Percentiles rank a stretch among this genome's conserved stretches.
Evolutionary conservation across 2,797 vertebrate species (phyloP).

Genomic region (Eutrigla gurnardus): DNA sequence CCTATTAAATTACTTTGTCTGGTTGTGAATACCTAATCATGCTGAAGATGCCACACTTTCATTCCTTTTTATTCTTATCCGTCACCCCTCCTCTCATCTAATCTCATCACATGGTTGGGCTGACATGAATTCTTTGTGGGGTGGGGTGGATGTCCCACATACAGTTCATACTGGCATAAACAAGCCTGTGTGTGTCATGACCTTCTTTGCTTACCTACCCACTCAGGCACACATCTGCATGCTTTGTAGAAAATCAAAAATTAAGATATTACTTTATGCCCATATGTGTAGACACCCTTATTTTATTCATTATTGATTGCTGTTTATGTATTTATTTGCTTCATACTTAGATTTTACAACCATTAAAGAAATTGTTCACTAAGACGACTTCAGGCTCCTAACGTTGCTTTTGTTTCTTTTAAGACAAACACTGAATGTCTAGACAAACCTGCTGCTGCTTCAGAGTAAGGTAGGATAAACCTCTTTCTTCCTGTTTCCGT

Average conservation of each 20-base stretch:
- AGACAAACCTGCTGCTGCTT: slow-evolving; percentile 15
- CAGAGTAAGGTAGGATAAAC: slow-evolving; percentile 61
- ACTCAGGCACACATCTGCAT: neutral
- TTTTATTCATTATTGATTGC: neutral
- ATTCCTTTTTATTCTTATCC: slow-evolving; percentile 46
- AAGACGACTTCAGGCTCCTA: neutral
- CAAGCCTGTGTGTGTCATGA: slow-evolving; percentile 18
- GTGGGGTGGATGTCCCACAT: slow-evolving; percentile 22
- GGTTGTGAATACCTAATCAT: slow-evolving; percentile 74
- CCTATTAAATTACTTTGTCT: slow-evolving; percentile 73
- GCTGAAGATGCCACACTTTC: slow-evolving; percentile 57
- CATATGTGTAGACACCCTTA: neutral
- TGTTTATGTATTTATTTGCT: neutral
- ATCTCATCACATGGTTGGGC: slow-evolving; percentile 1
- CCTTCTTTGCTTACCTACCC: slow-evolving; percentile 15
- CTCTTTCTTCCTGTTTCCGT: slow-evolving; percentile 10
- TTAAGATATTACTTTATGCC: slow-evolving; percentile 13
- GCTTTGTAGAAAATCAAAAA: slow-evolving; percentile 10
- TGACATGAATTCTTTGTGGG: slow-evolving; percentile 38
- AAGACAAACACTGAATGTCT: neutral
- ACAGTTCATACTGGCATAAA: slow-evolving; percentile 26
- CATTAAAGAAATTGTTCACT: neutral
- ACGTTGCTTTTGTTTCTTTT: slow-evolving; percentile 36
- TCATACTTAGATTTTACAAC: neutral
- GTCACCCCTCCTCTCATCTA: slow-evolving; percentile 25